Conservation (phyloP, 2,888 invertebrate genomes). For the Philaethria dido region DNA sequence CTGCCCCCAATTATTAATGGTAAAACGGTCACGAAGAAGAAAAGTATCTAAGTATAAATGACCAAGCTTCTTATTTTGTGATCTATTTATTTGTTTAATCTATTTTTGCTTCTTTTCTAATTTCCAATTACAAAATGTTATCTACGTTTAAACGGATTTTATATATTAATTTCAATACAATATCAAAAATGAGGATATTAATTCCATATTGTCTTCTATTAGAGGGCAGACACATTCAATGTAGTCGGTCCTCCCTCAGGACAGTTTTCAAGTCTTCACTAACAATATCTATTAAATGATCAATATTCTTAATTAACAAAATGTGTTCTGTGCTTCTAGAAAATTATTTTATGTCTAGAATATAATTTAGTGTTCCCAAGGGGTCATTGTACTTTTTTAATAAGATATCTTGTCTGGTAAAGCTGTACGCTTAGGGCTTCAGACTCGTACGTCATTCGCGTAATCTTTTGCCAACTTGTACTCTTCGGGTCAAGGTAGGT, state of each 20-base stretch:
- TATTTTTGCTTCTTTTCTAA: background rate
- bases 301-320: conserved; percentile 13
- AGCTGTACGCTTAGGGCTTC: conserved; percentile 34
- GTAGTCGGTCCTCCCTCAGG: background rate
- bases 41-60: no score
- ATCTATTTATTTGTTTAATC: background rate
- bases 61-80: background rate
- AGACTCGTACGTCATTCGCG: conserved; percentile 26
- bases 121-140: background rate
- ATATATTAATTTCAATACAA: background rate
- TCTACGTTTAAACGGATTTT: background rate
- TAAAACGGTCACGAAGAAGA: no score
- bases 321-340: background rate
- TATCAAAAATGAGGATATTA: background rate
- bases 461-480: conserved; percentile 54
- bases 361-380: conserved; percentile 15
- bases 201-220: conserved; percentile 3
- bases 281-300: conserved; percentile 11
- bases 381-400: conserved; percentile 34
- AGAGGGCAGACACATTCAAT: background rate
- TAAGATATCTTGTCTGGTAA: conserved; percentile 31
- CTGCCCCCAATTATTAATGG: no score
- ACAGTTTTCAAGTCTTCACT: conserved; percentile 4
- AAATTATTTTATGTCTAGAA: conserved; percentile 7
- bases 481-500: conserved; percentile 57